These are phyloP conservation scores for Akabosia matsudoensis DNA, from an alignment of 1,140 invertebrate genomes.

Conservation along the genomic window DNA sequence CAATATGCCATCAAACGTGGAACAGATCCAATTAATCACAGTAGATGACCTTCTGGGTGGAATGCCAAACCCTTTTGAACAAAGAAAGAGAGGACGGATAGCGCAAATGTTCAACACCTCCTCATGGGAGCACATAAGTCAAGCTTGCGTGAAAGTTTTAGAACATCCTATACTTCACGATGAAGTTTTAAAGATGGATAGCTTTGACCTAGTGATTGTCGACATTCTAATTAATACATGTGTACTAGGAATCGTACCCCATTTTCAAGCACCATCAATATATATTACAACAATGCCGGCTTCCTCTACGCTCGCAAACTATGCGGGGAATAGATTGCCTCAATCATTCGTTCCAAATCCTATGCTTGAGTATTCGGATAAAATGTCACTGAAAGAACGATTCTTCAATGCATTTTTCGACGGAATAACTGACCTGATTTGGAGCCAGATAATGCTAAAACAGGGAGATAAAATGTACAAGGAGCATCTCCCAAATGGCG, in stretches of 20 bases:
- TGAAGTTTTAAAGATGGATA: slow-evolving; percentile 6
- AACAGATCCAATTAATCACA: background rate
- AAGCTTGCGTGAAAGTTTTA: background rate
- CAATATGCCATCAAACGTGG: background rate
- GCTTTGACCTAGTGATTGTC: slow-evolving; percentile 47
- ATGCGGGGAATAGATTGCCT: slow-evolving; percentile 20
- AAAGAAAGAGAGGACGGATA: slow-evolving; percentile 1
- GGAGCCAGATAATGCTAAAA: background rate
- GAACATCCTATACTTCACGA: background rate
- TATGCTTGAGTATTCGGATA: slow-evolving; percentile 17
- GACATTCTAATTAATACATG: slow-evolving; percentile 47
- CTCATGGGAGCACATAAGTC: background rate
- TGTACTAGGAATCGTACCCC: slow-evolving; percentile 47
- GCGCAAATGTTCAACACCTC: background rate
- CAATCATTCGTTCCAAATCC: slow-evolving; percentile 31
- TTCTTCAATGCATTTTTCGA: slow-evolving; percentile 22
- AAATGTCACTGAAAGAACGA: slow-evolving; percentile 34
- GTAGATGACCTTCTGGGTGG: background rate
- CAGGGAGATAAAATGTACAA: slow-evolving; percentile 38
- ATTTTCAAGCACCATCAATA: slow-evolving; percentile 30
- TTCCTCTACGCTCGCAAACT: background rate
- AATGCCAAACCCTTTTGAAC: slow-evolving; percentile 28
- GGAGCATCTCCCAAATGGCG: slow-evolving; percentile 32
- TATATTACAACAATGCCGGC: slow-evolving; percentile 27
- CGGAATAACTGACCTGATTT: background rate